phyloP scores from a whole-genome alignment of 2,797 vertebrate species.

The Xenops minutus region DNA sequence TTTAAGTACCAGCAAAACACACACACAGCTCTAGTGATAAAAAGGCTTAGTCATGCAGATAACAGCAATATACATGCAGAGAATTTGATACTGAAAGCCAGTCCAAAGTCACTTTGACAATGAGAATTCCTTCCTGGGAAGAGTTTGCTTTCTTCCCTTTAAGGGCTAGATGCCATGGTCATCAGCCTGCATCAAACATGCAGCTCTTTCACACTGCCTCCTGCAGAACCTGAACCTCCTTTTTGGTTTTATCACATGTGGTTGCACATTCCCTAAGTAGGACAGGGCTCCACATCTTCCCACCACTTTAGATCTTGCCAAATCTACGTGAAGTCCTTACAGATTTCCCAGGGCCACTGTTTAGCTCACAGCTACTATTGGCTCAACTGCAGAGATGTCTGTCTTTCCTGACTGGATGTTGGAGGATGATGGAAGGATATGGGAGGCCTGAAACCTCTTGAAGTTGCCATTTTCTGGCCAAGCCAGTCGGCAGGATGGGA shows the following conservation, averaged over 20 bases:
- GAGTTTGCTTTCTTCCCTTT: not conserved
- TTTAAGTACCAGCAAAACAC: not conserved
- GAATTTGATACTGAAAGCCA: not conserved
- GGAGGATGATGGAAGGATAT: constrained; percentile 71
- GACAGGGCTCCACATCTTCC: not conserved
- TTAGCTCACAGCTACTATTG: constrained; percentile 81
- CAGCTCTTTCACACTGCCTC: not conserved
- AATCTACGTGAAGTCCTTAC: no score
- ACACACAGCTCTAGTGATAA: not conserved
- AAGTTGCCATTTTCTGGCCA: constrained; percentile 78
- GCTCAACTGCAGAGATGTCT: constrained; percentile 85
- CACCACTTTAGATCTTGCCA: not conserved
- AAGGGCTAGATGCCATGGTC: not conserved
- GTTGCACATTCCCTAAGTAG: not conserved
- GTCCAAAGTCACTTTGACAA: not conserved
- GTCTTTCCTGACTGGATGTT: constrained; percentile 79
- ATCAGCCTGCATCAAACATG: not conserved
- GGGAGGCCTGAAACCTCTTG: constrained; percentile 68
- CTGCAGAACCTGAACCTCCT: not conserved
- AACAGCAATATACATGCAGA: not conserved
- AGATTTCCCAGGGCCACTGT: not conserved
- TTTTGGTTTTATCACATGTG: not conserved
- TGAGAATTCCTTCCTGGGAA: not conserved
- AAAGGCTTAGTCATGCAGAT: not conserved
- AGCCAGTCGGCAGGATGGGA: constrained; percentile 74